Base-by-base conservation (phyloP, 2,113 vertebrate genomes). In the Chionodraco myersi region DNA sequence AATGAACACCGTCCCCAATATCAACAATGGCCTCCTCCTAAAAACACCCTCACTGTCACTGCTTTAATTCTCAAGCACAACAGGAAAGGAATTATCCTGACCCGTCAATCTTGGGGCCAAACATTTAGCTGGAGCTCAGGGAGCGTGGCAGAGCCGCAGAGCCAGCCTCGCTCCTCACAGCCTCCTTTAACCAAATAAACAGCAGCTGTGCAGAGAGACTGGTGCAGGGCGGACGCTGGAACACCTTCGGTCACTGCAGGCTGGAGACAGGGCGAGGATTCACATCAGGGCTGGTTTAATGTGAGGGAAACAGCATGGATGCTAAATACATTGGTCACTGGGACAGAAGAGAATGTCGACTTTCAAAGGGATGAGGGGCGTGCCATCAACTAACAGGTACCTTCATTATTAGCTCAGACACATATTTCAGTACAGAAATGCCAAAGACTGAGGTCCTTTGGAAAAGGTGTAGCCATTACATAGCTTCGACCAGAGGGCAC, bases 161-260 rank as follows among this genome's bases (percentile, higher is more conserved):
- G 72, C 72, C 64, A 75, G 77, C 60, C 5, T 61, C 49, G 30
- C 30, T 30, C 79, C 63, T 79, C 49, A 30, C 65, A 79, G 78
- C 75, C 71, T 79, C 77, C 82, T 87, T 64, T 70, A 72, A 80
- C 67, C 68, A 81, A 89, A 90, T 79, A 90, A 90, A 86, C 76
- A 86, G 71, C 78, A 81, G 83, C 81, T 88, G 83, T 63, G 30
- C 59, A 48, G 13, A 82, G 72, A 77, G 70, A 56, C 54, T 68
- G 59, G 48, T n/a, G 36, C 51, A 16, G 58, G 30, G 74, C 36
- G 36, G 36, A 7, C 36, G 36, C 73, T 72, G 71, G 57, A 12
- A 21, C 75, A 84, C 62, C 74, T 68, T 52, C 10, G 12, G 4
- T 36, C 44, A 48, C 34, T 30, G 36, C 12, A 57, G 5, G 51